Evolutionary conservation across 2,888 invertebrate genomes (phyloP).

Genomic region (Aquatica leii): DNA sequence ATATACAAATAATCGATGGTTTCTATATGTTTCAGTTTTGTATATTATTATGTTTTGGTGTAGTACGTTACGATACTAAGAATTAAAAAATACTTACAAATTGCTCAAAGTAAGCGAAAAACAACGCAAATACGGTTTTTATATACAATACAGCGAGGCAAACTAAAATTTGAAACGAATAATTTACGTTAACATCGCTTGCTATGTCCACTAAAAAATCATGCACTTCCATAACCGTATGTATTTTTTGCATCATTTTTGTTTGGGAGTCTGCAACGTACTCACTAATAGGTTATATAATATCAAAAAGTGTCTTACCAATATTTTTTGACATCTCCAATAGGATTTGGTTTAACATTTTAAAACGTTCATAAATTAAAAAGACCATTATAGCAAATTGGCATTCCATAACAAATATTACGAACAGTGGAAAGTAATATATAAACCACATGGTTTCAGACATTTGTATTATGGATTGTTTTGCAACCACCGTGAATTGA

Average conservation of each 20-base stretch:
- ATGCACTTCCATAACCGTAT: constrained; percentile 43
- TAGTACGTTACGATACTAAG: too few species aligned
- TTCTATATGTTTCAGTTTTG: too few species aligned
- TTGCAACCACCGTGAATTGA: constrained; percentile 14
- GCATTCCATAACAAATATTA: constrained; percentile 28
- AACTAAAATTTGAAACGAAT: constrained; percentile 42
- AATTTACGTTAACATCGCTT: constrained; percentile 37
- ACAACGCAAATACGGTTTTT: constrained; percentile 39
- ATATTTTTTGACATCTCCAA: constrained; percentile 15
- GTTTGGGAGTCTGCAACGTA: constrained; percentile 14
- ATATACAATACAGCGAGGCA: constrained; percentile 40
- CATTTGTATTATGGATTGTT: constrained; percentile 10
- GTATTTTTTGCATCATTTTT: constrained; percentile 17
- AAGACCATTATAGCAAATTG: constrained; percentile 28
- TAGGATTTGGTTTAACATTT: constrained; percentile 22
- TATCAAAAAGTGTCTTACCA: too few species aligned
- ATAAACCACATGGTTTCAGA: constrained; percentile 23
- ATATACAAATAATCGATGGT: too few species aligned
- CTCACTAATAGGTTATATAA: constrained; percentile 2
- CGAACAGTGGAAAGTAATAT: constrained; percentile 28
- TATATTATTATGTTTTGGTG: too few species aligned
- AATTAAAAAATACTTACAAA: constrained; percentile 39
- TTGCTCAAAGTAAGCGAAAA: constrained; percentile 43
- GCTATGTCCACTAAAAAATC: constrained; percentile 39
- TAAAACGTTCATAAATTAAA: constrained; percentile 27